These are phyloP conservation scores for Bombus balteatus DNA, from an alignment of 1,140 invertebrate species.

Conservation along the genomic window DNA sequence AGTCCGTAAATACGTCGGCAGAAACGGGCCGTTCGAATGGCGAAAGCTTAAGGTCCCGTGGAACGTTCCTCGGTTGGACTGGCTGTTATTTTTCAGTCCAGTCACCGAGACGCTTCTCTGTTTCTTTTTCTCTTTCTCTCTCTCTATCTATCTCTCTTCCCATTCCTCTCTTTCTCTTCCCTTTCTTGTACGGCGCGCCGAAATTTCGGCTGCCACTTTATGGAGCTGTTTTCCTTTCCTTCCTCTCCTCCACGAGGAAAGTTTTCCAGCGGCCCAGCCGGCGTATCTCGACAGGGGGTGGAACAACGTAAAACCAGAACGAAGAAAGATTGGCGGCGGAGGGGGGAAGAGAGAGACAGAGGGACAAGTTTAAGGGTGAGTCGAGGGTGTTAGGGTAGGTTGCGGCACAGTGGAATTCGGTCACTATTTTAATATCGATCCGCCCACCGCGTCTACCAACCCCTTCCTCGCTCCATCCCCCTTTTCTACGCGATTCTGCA, in stretches of 20 bases:
- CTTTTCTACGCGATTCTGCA: not conserved
- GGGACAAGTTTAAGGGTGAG: slow-evolving; percentile 67
- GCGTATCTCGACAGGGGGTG: slow-evolving; percentile 36
- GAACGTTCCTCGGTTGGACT: slow-evolving; percentile 10
- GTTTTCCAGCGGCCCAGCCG: slow-evolving; percentile 44
- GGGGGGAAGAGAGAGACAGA: not conserved
- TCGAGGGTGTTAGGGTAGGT: slow-evolving; percentile 78
- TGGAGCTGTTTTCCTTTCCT: slow-evolving; percentile 59
- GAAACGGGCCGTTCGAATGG: slow-evolving; percentile 11
- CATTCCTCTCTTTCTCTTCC: not conserved
- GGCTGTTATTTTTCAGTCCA: slow-evolving; percentile 46
- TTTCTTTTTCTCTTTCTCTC: too few species aligned
- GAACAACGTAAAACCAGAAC: too few species aligned
- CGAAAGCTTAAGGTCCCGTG: slow-evolving; percentile 18
- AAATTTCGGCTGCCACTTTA: slow-evolving; percentile 62
- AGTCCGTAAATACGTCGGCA: slow-evolving; percentile 26
- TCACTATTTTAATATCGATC: slow-evolving; percentile 83
- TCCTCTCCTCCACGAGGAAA: slow-evolving; percentile 50
- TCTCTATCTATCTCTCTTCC: too few species aligned
- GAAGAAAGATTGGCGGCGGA: not conserved
- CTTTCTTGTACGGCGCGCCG: slow-evolving; percentile 14
- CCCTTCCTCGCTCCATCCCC: not conserved
- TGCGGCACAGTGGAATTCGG: slow-evolving; percentile 80
- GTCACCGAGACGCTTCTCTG: not conserved
- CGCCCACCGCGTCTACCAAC: slow-evolving; percentile 50